Base-by-base conservation (phyloP, 2,888 invertebrate genomes). In the Ophion obscuratus region DNA sequence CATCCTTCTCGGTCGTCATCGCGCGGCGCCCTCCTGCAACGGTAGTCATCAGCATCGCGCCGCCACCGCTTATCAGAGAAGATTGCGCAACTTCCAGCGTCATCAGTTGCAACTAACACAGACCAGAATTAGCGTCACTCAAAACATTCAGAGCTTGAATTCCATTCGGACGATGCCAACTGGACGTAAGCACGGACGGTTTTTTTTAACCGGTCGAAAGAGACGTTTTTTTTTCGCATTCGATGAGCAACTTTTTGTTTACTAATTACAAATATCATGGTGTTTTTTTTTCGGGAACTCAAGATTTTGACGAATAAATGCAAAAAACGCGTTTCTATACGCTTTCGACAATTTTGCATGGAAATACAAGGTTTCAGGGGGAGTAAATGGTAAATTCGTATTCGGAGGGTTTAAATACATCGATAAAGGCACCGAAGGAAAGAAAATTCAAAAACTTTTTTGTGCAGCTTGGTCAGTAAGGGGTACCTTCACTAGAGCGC, bases 101-200 rank as follows among this genome's bases (percentile, higher is more conserved):
- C 88, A 86, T 88, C 92, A 92, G 66, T 76, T 93, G 44, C 93
- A 93, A 64, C 90, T 94, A 57, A 92, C 93, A 17, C 93, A 92
- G 78, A 93, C 93, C 40, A 92, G 92, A 67, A 93, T 93, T 79
- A 93, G 92, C 84, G 92, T 93, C 2, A 92, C 92, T 10, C 92
- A 92, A 68, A 92, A 91, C 85, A 92, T 92, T 79, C 92, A 91
- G 5, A 92, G 91, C 31, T 68, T 93, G 27, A 91, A 92, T 78
- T 36, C 90, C 1, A 84, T 90, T 4, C 91, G 89, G 24, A 82
- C 87, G 79, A 84, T 92, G 81, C 89, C 91, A 10, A 79, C 67
- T 36, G 40, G 86, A 61, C 66, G 86, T 81, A 81, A 68, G 81
- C 11, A 53, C 47, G 4, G n/a, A 27, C 11, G 31, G 4, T 66